A percentile compares a stretch with the other conserved stretches of the same genome.
Evolutionary conservation across 2,113 vertebrate species (phyloP).

Genomic region (Heterocephalus glaber): DNA sequence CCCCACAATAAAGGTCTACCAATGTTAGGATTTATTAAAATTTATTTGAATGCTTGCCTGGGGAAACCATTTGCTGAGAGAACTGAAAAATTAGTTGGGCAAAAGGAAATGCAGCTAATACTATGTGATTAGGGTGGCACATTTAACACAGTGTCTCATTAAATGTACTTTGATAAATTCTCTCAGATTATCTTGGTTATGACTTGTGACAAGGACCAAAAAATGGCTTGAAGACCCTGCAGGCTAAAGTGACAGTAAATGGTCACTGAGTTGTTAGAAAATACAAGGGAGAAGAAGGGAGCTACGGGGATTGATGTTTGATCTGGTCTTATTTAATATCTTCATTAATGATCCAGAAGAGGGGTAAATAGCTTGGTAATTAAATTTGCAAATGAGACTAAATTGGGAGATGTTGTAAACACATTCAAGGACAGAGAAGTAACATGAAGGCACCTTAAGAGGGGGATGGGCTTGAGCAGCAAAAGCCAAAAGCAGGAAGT

Average conservation of each 20-base stretch:
- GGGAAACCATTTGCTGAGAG: conserved; percentile 61
- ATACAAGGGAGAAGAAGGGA: neutral
- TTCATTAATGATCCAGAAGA: conserved; percentile 74
- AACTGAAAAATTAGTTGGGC: conserved; percentile 63
- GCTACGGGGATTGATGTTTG: conserved; percentile 55
- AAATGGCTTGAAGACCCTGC: conserved; percentile 39
- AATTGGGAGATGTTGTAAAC: conserved; percentile 70
- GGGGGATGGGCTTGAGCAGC: neutral
- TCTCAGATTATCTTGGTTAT: conserved; percentile 64
- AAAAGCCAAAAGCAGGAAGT: neutral
- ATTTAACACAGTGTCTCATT: conserved; percentile 61
- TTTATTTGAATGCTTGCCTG: conserved; percentile 45
- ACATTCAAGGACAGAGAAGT: conserved; percentile 65
- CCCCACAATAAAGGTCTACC: neutral
- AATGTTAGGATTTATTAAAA: conserved; percentile 44
- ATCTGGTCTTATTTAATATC: conserved; percentile 73
- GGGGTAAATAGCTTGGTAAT: conserved; percentile 75
- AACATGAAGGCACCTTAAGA: conserved; percentile 62
- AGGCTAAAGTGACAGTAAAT: conserved; percentile 5
- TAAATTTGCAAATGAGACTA: conserved; percentile 74
- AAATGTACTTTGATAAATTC: conserved; percentile 66
- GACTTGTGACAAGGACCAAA: conserved; percentile 53
- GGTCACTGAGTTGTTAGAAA: conserved; percentile 4
- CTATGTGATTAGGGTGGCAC: conserved; percentile 21
- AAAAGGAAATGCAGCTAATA: conserved; percentile 54